phyloP scores from a whole-genome alignment of 1,140 invertebrate genomes.

The Araneus ventricosus region DNA sequence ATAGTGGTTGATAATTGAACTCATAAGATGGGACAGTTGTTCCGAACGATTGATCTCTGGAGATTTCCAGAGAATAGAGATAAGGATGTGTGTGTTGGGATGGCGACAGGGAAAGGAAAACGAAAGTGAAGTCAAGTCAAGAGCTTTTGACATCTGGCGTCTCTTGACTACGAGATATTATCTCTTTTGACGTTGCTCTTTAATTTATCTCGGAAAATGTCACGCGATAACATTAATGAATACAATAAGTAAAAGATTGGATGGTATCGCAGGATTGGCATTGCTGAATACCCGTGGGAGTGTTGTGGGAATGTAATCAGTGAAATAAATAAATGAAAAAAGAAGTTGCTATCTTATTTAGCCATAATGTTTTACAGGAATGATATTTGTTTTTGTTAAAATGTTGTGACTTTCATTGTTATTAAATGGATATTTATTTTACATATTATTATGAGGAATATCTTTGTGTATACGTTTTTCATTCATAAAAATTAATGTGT shows the following conservation, averaged over 20 bases:
- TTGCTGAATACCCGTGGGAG: neutral
- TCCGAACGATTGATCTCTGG: conserved; percentile 46
- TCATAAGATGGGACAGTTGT: conserved; percentile 41
- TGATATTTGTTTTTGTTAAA: too few relatives aligned
- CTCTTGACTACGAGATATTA: conserved; percentile 13
- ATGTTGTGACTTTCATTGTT: too few relatives aligned
- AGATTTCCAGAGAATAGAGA: conserved; percentile 6
- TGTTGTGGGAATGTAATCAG: neutral
- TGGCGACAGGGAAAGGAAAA: neutral
- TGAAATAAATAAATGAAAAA: neutral
- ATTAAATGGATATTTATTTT: too few relatives aligned
- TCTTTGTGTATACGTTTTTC: too few relatives aligned
- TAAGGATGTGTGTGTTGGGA: neutral
- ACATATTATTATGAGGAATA: too few relatives aligned
- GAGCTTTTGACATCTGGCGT: conserved; percentile 10
- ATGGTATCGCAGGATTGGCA: neutral
- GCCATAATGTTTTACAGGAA: neutral
- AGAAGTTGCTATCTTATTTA: neutral
- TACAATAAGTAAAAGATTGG: neutral
- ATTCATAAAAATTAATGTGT: too few relatives aligned
- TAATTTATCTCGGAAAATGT: conserved; percentile 6
- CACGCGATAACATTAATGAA: conserved; percentile 6
- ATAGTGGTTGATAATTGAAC: conserved; percentile 51
- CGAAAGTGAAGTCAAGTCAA: conserved; percentile 6
- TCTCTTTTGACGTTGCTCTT: conserved; percentile 27